Evolutionary conservation across 2,797 vertebrate genomes (phyloP), one percentile per base, ranked within the genome.

Genomic region (Sebastes dallii): DNA sequence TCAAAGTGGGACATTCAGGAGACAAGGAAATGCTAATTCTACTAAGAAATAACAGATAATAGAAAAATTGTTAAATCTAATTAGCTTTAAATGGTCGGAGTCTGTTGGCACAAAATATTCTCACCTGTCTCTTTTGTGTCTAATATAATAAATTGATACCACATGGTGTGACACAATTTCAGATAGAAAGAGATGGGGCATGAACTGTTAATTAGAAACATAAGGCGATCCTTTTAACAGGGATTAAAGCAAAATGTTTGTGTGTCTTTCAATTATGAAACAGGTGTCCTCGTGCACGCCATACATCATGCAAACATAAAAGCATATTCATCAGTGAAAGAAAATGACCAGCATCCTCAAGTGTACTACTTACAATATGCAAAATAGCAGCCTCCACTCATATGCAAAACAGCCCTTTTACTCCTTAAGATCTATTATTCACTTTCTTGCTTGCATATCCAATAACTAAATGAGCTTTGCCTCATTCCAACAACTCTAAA

Each of bases 391-490:
- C 86, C 91, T 91, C 85, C 83, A 74, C 90, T 92, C 86, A 92
- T 91, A 93, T 94, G 92, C 90, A 94, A 91, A 94, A 80, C 78
- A 91, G 83, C 66, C 79, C 81, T 91, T 94, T 93, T 85, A 90
- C 85, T 93, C 86, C 81, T 91, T 87, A 89, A 93, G 87, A 94
- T 91, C 90, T 91, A 91, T 94, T 94, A 92, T 94, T 94, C 86
- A 84, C 92, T 93, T 87, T 92, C 89, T 93, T 88, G 87, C 92
- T 87, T 92, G 88, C 92, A 92, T 92, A 92, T 92, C 92, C 91
- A 93, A 93, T 95, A 93, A 92, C 86, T 89, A 92, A 92, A 94
- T 86, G 82, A 84, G 87, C 86, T 92, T 87, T 89, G 88, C 87
- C 74, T 90, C 86, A 89, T 94, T 94, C 89, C 79, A 94, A 83